Evolutionary conservation across 1,140 invertebrate genomes (phyloP), one percentile per base, ranked within the genome.

Genomic region (Drosophila elegans): DNA sequence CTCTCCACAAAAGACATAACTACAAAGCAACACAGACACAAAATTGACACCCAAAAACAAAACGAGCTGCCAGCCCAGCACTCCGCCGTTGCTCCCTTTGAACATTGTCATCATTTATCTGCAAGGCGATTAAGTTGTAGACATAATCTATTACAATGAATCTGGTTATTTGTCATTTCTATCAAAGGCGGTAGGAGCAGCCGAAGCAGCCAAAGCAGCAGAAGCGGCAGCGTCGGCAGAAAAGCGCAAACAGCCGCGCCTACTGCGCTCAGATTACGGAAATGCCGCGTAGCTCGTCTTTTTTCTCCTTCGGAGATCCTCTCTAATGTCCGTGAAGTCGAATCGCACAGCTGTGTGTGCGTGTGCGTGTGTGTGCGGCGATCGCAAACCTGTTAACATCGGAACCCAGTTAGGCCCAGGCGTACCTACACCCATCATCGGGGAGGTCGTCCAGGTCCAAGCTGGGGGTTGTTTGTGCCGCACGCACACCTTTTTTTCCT

Each of bases 91-190:
- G 73, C 45, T 82, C 63, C 72, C 71, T 88, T 77, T 83, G 83
- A 88, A 82, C 86, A 90, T 88, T 91, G 90, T 89, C 90, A 91
- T 91, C 86, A 91, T 91, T 91, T 91, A 91, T 91, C 86, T 91
- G 86, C 90, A 83, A 90, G 80, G 90, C 90, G 90, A 91, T 91
- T 91, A 91, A 91, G 90, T 91, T 91, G 90, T 91, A 91, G 90
- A 91, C 90, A 91, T 91, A 91, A 91, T 91, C 90, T 91, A 91
- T 91, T 91, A 91, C 90, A 91, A 91, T 90, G 90, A 91, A 91
- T 91, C 90, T 91, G 76, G 90, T 91, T 91, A 91, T 91, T 91
- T 91, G 90, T 91, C 90, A 91, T 91, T 86, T 82, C 77, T 88
- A 88, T 88, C 84, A 88, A 89, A 90, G 59, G 78, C 78, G 13